Conservation (phyloP, 2,113 vertebrate genomes). For the Eretmochelys imbricata region DNA sequence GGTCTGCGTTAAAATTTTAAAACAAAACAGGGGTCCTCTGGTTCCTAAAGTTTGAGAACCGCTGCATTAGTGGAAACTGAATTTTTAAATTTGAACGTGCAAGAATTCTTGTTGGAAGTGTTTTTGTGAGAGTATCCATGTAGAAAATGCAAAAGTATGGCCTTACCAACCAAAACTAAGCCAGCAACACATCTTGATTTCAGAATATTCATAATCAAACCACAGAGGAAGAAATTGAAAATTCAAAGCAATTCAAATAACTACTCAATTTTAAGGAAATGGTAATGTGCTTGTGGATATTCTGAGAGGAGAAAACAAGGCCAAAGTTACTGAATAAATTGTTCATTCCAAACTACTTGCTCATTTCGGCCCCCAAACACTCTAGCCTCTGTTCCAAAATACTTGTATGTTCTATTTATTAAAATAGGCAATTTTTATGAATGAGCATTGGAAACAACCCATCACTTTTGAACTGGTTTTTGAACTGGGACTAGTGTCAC, state of each 20-base stretch:
- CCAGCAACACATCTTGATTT: not conserved
- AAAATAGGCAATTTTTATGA: not conserved
- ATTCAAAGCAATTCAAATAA: too few species aligned
- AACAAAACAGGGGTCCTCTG: too few species aligned
- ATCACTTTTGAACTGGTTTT: not conserved
- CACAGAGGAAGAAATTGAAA: not conserved
- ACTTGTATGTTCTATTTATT: not conserved
- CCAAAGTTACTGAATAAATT: not conserved
- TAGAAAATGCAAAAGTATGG: not conserved
- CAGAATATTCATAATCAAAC: not conserved
- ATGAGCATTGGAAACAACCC: not conserved
- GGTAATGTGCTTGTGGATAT: not conserved
- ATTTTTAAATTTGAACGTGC: not conserved
- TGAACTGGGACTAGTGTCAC: not conserved
- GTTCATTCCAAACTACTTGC: not conserved
- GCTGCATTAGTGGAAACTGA: not conserved
- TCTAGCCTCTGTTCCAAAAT: not conserved
- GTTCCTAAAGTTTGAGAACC: too few species aligned
- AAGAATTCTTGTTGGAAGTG: not conserved
- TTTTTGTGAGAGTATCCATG: not conserved
- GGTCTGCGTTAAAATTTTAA: too few species aligned
- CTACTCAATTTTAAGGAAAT: not conserved
- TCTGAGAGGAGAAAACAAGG: not conserved
- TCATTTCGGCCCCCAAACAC: not conserved
- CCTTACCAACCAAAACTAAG: not conserved